Base-by-base conservation (phyloP, 2,113 vertebrate species). In the Hassar affinis region DNA sequence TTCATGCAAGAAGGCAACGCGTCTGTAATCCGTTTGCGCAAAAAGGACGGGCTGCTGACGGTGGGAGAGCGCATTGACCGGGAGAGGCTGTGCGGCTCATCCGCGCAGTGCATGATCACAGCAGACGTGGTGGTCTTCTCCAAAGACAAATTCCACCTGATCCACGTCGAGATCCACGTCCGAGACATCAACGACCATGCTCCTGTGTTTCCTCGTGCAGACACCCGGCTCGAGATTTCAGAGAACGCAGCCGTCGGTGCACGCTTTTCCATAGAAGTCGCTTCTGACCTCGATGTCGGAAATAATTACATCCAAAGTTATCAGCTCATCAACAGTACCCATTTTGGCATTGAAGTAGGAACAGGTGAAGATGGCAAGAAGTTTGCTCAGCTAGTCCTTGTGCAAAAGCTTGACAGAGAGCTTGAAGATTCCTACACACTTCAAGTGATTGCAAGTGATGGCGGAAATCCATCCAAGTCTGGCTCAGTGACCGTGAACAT, bases 161-260 rank as follows among this genome's bases (percentile, higher is more conserved):
- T 95, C 80, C 94, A 95, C 72, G 93, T 95, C 6, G 94, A 95
- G 89, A 91, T 95, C 38, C 92, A 94, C 83, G 92, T 92, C 10
- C 85, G 78, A 78, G 92, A 94, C 87, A 91, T 94, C 47, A 95
- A 95, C 85, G 95, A 95, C 81, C 91, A 94, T 84, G 72, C 90
- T 3, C 92, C 93, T 0, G 49, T 42, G 1, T 94, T 95, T 20
- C 59, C 82, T 4, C 87, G 71, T 15, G 90, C 93, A 69, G 90
- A 91, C 82, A 92, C 90, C 0, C 22, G 25, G 0, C 59, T 95
- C 71, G 93, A 93, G 84, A 92, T 95, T 3, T 84, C 90, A 42
- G 94, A 95, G 62, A 93, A 90, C 10, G 90, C 91, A 0, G 90
- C 89, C 1, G 83, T 93, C 69, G 89, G 86, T 12, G 89, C 93